Base-by-base conservation (phyloP, 2,888 invertebrate species). In the Drosophila pseudotakahashii region DNA sequence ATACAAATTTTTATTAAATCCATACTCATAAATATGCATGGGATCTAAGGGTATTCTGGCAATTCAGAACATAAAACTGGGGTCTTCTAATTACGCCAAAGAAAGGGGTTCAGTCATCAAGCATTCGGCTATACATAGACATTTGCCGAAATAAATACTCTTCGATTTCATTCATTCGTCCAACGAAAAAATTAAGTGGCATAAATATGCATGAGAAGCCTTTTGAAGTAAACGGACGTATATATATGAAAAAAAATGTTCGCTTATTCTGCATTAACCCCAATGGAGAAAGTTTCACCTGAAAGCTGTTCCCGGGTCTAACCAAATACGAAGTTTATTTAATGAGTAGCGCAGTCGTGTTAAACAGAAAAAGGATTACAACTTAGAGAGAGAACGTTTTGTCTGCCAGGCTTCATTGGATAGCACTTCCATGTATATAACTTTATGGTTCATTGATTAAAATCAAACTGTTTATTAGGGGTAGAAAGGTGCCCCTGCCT, bases 1-100 rank as follows among this genome's bases (percentile, higher is more conserved):
- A 69, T 67, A 71, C 44, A 63, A 71, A 60, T 41, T 36, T 75
- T 85, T 89, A 89, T 89, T 89, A 81, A 89, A 89, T 89, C 86
- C 75, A 86, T 85, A 83, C 88, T 89, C 89, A 89, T 90, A 80
- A 89, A 90, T 90, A 90, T 89, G 81, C 88, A 90, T 84, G 50
- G 58, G 37, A 36, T 4, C 26, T 36, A 42, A 36, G 19, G 52
- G 61, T 41, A 32, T 37, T 13, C 41, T 14, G 1, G 13, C 58
- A 14, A 23, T 6, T 26, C 19, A 9, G 13, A 41, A 41, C 10
- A 50, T 36, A 54, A 70, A 16, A 9, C 63, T 51, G 67, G 55
- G 58, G 58, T 52, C 75, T 73, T 75, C 72, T 80, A 87, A 84
- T 87, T 89, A 89, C 74, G 57, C 48, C 45, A 39, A 53, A 58